Percentiles rank a stretch among this genome's conserved stretches.
Evolutionary conservation across 2,113 vertebrate species (phyloP).

Genomic region (Sisor rabdophorus): DNA sequence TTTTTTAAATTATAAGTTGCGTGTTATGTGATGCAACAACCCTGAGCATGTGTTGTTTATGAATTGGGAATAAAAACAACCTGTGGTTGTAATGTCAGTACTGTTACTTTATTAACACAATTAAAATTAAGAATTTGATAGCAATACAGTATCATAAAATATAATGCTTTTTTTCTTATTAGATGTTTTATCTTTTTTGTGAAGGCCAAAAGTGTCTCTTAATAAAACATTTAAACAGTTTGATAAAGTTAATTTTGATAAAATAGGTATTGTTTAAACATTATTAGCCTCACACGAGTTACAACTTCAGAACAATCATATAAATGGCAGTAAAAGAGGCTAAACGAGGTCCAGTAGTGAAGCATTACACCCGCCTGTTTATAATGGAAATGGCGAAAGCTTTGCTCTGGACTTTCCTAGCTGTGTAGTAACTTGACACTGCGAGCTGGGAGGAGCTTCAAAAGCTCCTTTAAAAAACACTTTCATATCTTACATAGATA

Average conservation of each 20-base stretch:
- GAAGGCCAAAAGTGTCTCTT: conserved; percentile 2
- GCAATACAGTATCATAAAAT: neutral
- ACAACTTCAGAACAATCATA: conserved; percentile 39
- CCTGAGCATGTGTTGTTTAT: neutral
- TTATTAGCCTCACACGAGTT: conserved; percentile 31
- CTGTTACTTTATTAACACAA: neutral
- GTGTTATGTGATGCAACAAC: neutral
- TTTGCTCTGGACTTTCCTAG: conserved; percentile 42
- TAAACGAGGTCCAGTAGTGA: conserved; percentile 51
- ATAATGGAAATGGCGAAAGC: conserved; percentile 38
- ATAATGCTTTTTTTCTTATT: neutral
- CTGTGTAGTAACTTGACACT: conserved; percentile 72
- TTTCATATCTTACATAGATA: conserved; percentile 68
- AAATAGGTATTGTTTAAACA: conserved; percentile 40
- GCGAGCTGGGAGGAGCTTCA: conserved; percentile 51
- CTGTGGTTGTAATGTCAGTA: neutral
- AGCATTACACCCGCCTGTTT: conserved; percentile 54
- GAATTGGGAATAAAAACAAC: neutral
- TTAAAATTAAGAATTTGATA: neutral
- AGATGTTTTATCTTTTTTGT: neutral
- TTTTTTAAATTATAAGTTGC: neutral
- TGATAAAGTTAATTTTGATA: conserved; percentile 32
- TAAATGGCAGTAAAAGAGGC: conserved; percentile 49
- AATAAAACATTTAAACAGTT: conserved; percentile 7
- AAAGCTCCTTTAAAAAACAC: conserved; percentile 73